Conservation (phyloP, 2,888 invertebrate species). For the Netelia melanura region DNA sequence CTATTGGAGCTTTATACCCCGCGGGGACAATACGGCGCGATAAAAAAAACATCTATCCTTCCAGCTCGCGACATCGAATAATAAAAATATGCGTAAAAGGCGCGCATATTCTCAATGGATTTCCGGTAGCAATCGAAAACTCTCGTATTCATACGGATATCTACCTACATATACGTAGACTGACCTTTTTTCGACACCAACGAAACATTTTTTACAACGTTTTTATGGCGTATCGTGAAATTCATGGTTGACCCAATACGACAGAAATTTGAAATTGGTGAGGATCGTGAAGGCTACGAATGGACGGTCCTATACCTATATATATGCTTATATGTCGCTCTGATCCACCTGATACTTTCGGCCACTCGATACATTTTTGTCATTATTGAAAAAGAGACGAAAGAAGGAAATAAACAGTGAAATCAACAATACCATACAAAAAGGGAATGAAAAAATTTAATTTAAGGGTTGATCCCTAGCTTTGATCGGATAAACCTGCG, state of each 20-base stretch:
- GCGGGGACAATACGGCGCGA: not conserved
- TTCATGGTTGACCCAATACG: slow-evolving; percentile 2
- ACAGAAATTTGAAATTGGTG: not conserved
- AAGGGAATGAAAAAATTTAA: too few species aligned
- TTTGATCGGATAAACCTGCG: too few species aligned
- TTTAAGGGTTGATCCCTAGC: too few species aligned
- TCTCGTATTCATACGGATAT: not conserved
- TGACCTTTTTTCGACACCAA: not conserved
- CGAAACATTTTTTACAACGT: slow-evolving; percentile 23
- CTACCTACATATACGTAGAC: not conserved
- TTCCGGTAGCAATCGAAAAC: too few species aligned
- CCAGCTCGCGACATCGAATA: not conserved
- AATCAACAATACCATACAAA: too few species aligned
- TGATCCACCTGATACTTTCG: too few species aligned
- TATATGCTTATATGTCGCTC: too few species aligned
- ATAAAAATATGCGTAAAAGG: not conserved
- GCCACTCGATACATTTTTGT: too few species aligned
- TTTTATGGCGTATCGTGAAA: slow-evolving; percentile 23
- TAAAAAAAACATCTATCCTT: not conserved
- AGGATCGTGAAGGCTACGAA: not conserved
- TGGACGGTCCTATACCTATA: too few species aligned
- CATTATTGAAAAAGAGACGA: too few species aligned
- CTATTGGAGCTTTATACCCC: not conserved
- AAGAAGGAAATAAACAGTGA: too few species aligned
- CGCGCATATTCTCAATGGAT: not conserved